These are phyloP conservation scores for Baccha elongata DNA, from an alignment of 2,888 invertebrate genomes.

Conservation along the genomic window DNA sequence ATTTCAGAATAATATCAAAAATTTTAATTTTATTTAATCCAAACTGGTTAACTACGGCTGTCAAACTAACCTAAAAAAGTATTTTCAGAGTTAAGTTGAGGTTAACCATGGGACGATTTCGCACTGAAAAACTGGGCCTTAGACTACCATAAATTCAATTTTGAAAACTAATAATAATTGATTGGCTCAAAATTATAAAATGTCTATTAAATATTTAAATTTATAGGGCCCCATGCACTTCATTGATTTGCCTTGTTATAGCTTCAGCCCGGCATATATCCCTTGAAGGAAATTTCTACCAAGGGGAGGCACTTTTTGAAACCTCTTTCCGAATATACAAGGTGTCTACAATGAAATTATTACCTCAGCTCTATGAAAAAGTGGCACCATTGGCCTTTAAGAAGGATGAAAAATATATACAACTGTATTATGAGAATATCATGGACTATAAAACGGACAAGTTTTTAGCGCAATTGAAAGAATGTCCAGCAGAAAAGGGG, in stretches of 20 bases:
- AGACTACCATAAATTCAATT: no score
- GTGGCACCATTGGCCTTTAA: slow-evolving; percentile 9
- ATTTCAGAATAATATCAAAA: no score
- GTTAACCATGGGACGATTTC: no score
- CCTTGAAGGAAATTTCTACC: background rate
- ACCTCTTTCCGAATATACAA: slow-evolving; percentile 32
- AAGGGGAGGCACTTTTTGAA: slow-evolving; percentile 2
- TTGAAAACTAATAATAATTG: no score
- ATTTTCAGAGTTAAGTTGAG: no score
- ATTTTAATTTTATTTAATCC: no score
- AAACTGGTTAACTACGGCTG: no score
- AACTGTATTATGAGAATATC: slow-evolving; percentile 5
- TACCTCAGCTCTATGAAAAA: slow-evolving; percentile 29
- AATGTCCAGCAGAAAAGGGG: slow-evolving; percentile 12
- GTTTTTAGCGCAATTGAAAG: slow-evolving; percentile 45
- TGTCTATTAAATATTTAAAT: no score
- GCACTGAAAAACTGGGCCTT: no score
- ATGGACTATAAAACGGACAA: slow-evolving; percentile 4
- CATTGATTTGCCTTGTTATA: background rate
- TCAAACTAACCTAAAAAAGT: no score
- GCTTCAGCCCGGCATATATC: background rate
- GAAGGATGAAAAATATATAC: background rate
- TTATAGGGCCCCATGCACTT: background rate
- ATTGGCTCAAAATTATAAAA: no score
- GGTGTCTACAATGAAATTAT: slow-evolving; percentile 48